A percentile compares a stretch with the other conserved stretches of the same genome.
phyloP scores from a whole-genome alignment of 2,113 vertebrate genomes.

The Phocoena sinus region DNA sequence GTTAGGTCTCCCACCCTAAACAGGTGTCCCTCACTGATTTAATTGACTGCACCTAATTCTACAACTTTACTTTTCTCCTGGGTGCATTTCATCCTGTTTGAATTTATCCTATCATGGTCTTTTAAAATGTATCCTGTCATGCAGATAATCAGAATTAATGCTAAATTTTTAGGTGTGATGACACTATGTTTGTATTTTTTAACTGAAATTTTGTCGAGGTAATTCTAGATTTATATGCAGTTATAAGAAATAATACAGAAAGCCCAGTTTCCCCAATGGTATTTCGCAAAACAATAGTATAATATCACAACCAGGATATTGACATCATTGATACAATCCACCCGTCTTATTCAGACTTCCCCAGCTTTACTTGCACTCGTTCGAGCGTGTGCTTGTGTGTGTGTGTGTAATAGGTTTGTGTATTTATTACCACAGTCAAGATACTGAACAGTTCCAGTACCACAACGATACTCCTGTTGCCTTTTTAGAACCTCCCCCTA shows the following conservation, averaged over 20 bases:
- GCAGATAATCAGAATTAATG: neutral
- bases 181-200: neutral
- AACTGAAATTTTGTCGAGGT: neutral
- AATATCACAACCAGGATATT: neutral
- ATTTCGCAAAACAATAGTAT: neutral
- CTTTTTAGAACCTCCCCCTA: neutral
- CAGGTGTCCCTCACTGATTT: neutral
- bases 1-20: neutral
- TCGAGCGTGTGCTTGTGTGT: neutral
- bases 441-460: neutral
- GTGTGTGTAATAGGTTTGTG: neutral
- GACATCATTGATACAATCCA: neutral
- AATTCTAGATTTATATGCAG: neutral
- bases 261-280: neutral
- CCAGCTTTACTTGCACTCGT: neutral
- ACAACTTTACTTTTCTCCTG: neutral
- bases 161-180: neutral
- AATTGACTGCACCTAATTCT: neutral
- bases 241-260: neutral
- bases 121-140: neutral
- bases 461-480: neutral
- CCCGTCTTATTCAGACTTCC: neutral
- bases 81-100: neutral
- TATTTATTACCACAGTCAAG: neutral
- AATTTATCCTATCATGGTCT: neutral